Percentiles rank a stretch among this genome's conserved stretches.
phyloP scores from a whole-genome alignment of 2,888 invertebrate species.

The Linnaemya vulpina region DNA sequence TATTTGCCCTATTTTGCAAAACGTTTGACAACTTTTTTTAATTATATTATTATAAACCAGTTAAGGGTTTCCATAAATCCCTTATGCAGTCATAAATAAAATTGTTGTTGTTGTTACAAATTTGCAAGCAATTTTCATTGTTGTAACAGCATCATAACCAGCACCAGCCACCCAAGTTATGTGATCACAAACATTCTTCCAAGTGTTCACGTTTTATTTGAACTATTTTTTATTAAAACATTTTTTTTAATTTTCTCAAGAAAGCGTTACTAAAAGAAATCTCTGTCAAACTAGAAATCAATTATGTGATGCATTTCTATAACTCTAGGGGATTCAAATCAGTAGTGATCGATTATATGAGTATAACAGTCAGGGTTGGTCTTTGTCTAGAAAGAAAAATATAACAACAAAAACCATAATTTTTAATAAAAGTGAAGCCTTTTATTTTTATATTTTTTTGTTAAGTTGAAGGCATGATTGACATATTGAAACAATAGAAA shows the following conservation, averaged over 20 bases:
- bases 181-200: background rate
- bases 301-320: slow-evolving; percentile 52
- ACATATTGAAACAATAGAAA: slow-evolving; percentile 68
- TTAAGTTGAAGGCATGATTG: slow-evolving; percentile 58
- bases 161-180: too few species aligned
- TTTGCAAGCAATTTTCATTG: too few species aligned
- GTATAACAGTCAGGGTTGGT: slow-evolving; percentile 27
- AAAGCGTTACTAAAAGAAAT: slow-evolving; percentile 18
- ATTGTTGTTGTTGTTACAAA: too few species aligned
- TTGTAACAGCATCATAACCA: too few species aligned
- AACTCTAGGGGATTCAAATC: slow-evolving; percentile 45
- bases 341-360: slow-evolving; percentile 65
- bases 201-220: background rate
- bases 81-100: too few species aligned
- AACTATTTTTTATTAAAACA: background rate
- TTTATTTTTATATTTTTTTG: slow-evolving; percentile 25
- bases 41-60: background rate
- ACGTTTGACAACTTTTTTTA: too few species aligned
- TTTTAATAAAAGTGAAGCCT: slow-evolving; percentile 63
- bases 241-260: slow-evolving; percentile 7
- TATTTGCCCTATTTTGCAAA: too few species aligned
- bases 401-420: slow-evolving; percentile 56
- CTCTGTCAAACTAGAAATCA: slow-evolving; percentile 40
- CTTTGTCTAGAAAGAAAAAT: slow-evolving; percentile 37
- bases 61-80: too few species aligned